phyloP scores from a whole-genome alignment of 1,140 invertebrate species.

The Camponotus floridanus region DNA sequence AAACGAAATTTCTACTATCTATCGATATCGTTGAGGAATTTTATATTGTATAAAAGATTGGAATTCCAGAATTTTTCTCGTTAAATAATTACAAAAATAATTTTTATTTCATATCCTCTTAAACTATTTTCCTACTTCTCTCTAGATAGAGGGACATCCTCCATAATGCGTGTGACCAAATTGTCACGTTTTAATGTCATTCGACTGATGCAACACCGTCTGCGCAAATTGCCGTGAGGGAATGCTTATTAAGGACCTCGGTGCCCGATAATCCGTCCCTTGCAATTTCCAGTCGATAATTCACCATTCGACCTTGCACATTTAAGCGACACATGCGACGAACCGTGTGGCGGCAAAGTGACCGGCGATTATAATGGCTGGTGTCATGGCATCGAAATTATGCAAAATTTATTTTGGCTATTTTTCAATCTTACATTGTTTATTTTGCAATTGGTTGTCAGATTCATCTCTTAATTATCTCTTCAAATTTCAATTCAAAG shows the following conservation, averaged over 20 bases:
- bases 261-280: constrained; percentile 58
- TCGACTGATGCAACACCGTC: constrained; percentile 40
- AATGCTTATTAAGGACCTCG: constrained; percentile 66
- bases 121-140: background rate
- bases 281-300: constrained; percentile 67
- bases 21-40: background rate
- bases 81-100: background rate
- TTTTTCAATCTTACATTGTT: constrained; percentile 3
- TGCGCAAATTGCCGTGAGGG: constrained; percentile 62
- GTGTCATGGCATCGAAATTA: background rate
- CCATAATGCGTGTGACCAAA: constrained; percentile 29
- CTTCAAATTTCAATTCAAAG: background rate
- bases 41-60: background rate
- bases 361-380: constrained; percentile 23
- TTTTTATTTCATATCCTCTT: background rate
- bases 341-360: constrained; percentile 34
- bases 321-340: constrained; percentile 51
- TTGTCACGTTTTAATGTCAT: constrained; percentile 45
- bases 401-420: background rate
- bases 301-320: constrained; percentile 57
- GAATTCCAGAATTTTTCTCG: background rate
- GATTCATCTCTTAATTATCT: background rate
- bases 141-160: background rate
- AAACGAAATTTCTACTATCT: background rate
- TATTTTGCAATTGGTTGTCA: background rate